phyloP scores from a whole-genome alignment of 2,888 invertebrate species.

The Gari tellinella region DNA sequence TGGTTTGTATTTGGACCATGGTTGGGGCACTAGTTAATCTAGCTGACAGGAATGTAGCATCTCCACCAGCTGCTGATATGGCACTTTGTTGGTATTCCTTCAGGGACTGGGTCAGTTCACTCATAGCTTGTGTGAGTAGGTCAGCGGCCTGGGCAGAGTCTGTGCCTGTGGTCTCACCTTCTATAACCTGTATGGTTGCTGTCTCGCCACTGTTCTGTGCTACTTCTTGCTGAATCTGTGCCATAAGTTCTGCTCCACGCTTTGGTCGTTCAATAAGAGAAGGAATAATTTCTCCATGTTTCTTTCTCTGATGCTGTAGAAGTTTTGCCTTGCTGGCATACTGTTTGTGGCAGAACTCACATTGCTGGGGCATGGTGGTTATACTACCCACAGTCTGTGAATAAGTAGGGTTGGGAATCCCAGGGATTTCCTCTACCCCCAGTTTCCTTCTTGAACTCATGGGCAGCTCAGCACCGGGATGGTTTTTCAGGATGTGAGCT shows the following conservation, averaged over 20 bases:
- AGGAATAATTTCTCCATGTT: conserved; percentile 79
- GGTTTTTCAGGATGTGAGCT: conserved; percentile 92
- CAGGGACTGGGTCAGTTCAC: conserved; percentile 82
- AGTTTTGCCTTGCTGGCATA: conserved; percentile 91
- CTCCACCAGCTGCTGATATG: background rate
- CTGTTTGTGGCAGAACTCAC: conserved; percentile 93
- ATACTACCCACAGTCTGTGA: conserved; percentile 90
- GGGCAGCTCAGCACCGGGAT: conserved; percentile 91
- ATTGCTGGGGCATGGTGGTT: conserved; percentile 89
- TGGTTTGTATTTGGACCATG: conserved; percentile 70
- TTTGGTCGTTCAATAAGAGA: conserved; percentile 51
- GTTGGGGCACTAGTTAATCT: conserved; percentile 50
- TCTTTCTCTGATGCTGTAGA: conserved; percentile 86
- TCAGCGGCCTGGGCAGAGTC: conserved; percentile 78
- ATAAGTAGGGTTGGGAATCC: conserved; percentile 87
- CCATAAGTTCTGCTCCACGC: conserved; percentile 26
- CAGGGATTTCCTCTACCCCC: conserved; percentile 83
- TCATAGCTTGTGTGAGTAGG: conserved; percentile 85
- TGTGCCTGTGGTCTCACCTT: conserved; percentile 26
- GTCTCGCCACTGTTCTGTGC: conserved; percentile 10
- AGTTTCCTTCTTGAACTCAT: conserved; percentile 79
- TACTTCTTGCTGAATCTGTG: conserved; percentile 25
- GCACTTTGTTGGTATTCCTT: conserved; percentile 35
- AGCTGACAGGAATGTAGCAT: background rate
- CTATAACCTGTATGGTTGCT: conserved; percentile 44